Evolutionary conservation across 2,797 vertebrate species (phyloP), one percentile per base, ranked within the genome.

Genomic region (Melanotaenia nigrans): DNA sequence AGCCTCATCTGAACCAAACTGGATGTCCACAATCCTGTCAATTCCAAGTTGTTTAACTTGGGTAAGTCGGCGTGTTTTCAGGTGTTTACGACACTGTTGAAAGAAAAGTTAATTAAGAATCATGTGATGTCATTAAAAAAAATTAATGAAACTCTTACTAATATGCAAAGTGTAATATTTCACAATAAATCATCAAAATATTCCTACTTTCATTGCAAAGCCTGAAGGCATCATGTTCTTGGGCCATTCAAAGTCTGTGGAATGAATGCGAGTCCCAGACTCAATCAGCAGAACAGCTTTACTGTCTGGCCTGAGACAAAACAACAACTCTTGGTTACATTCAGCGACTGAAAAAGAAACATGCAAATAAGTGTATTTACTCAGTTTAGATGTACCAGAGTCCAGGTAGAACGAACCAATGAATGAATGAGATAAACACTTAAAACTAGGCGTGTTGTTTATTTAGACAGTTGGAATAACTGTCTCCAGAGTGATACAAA

Each of bases 211-310:
- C 98, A 99, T 99, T 2, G 98, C 96, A 91, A 99, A 99, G 78
- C 98, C 94, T 0, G 97, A 99, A 0, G 98, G 98, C 97, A 99
- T 98, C 92, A 96, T 90, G 86, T 99, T 98, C 83, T 99, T 99
- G 0, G 98, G 98, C 97, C 98, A 99, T 85, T 99, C 97, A 4
- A 99, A 99, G 87, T 99, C 98, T 0, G 98, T 99, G 0, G 95
- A 93, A 90, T 99, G 98, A 78, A 99, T 95, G 49, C 98, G 94
- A 56, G 96, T 96, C 1, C 98, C 98, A 4, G 98, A 99, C 60
- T 99, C 98, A 12, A 99, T 87, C 81, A 99, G 93, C 77, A 99
- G 90, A 0, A 97, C 90, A 61, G 96, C 96, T 93, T 99, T 99
- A 81, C 90, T 93, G 82, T 99, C 97, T 0, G 97, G 97, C 83